Conservation (phyloP, 2,797 vertebrate genomes). For the Hoplostethus mediterraneus region DNA sequence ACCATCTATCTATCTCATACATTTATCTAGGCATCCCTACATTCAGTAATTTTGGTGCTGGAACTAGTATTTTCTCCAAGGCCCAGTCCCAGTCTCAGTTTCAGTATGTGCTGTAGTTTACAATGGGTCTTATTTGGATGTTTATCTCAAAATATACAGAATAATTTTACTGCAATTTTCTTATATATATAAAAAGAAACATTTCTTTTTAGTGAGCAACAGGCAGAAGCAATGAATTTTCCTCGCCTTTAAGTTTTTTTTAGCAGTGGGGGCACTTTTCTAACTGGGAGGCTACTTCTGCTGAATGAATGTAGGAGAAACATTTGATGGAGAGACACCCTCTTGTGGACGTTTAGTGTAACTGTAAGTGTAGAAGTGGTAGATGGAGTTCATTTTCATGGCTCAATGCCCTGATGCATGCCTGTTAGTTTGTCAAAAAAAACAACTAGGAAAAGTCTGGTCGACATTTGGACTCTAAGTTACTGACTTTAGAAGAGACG, state of each 20-base stretch:
- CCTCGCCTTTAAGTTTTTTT: not conserved
- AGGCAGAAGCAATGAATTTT: not conserved
- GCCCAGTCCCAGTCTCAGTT: not conserved
- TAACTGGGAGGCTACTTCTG: not conserved
- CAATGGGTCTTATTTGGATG: not conserved
- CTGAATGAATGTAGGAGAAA: not conserved
- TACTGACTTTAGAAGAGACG: not conserved
- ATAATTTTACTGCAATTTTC: not conserved
- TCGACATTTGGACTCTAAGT: slow-evolving; percentile 6
- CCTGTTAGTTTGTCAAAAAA: not conserved
- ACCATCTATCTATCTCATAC: not conserved
- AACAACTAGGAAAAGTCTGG: not conserved
- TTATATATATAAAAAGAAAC: too few species aligned
- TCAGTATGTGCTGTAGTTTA: not conserved
- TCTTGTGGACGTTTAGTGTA: slow-evolving; percentile 54
- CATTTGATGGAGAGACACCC: slow-evolving; percentile 53
- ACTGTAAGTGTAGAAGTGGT: slow-evolving; percentile 18
- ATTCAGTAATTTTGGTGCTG: too few species aligned
- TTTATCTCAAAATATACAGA: not conserved
- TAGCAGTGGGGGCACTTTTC: not conserved
- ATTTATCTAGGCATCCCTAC: not conserved
- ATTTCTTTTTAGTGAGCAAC: not conserved
- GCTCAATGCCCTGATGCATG: not conserved
- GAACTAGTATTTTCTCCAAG: too few species aligned
- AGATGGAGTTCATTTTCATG: not conserved